Evolutionary conservation across 2,888 invertebrate species (phyloP), one percentile per base, ranked within the genome.

Genomic region (Oeneis ivallda): DNA sequence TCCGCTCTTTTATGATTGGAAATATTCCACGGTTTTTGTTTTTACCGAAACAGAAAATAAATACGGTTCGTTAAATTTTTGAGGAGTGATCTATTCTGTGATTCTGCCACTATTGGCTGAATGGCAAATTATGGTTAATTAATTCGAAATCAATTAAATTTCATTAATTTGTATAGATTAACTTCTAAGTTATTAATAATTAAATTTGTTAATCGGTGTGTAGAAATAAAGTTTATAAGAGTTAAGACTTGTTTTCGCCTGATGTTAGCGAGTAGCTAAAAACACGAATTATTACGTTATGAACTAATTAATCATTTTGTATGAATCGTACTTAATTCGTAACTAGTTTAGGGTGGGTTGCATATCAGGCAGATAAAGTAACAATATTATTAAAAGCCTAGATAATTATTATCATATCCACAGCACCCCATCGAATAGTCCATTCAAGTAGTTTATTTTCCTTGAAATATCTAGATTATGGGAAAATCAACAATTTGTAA

Each of bases 291-390:
- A 17, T 56, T 56, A 54, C 17, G 41, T 39, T 39, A 13, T 2
- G 11, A 19, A 56, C 13, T 56, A 19, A 41, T 56, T 19, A 56
- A 56, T 41, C 56, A 19, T 41, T 56, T 56, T 41, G 19, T 41
- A 41, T 56, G 39, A 41, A 56, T 26, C 41, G 39, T 39, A 54
- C 37, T 17, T 19, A n/a, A n/a, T n/a, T n/a, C 34, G n/a, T 52
- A 52, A 52, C 8, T 13, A 17, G 8, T 47, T 47, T 15, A 26
- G 49, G 26, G 26, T 26, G 26, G 26, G 26, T 26, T 26, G 26
- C 26, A 4, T 26, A 26, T 26, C 5, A 26, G 26, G 26, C 26
- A 5, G 26, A 4, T 26, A 26, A 26, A 26, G 26, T 26, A 26
- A 26, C 5, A 26, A 26, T 5, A 5, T 26, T 26, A 26, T 26